These are phyloP conservation scores for Epinotia ramella DNA, from an alignment of 2,888 invertebrate genomes.

Conservation along the genomic window DNA sequence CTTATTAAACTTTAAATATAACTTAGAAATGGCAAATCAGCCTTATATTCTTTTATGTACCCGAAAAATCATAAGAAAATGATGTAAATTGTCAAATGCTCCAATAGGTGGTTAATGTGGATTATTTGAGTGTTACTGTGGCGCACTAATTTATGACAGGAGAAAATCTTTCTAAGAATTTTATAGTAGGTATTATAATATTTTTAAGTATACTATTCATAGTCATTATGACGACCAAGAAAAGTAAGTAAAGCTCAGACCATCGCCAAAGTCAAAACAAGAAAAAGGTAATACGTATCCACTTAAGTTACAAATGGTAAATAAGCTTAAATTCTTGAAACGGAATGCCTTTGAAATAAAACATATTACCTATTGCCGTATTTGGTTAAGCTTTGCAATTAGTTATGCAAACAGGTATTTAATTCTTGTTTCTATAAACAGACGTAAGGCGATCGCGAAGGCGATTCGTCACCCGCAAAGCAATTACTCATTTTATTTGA, in stretches of 20 bases:
- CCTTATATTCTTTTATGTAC: no score
- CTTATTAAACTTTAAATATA: not conserved
- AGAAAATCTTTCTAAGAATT: no score
- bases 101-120: no score
- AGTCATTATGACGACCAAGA: no score
- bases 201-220: no score
- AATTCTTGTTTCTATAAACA: constrained; percentile 8
- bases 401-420: constrained; percentile 27
- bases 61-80: no score
- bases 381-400: constrained; percentile 37
- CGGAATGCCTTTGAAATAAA: constrained; percentile 5
- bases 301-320: not conserved
- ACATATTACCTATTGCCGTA: constrained; percentile 26
- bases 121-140: no score
- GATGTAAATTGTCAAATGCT: no score
- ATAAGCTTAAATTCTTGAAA: constrained; percentile 16
- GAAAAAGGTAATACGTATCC: not conserved
- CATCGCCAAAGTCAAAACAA: not conserved
- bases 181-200: no score
- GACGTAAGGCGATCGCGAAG: not conserved
- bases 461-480: constrained; percentile 31
- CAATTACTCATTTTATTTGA: constrained; percentile 39
- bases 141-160: no score
- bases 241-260: not conserved
- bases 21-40: no score